phyloP scores from a whole-genome alignment of 2,797 vertebrate genomes.

The Gastrophryne carolinensis region DNA sequence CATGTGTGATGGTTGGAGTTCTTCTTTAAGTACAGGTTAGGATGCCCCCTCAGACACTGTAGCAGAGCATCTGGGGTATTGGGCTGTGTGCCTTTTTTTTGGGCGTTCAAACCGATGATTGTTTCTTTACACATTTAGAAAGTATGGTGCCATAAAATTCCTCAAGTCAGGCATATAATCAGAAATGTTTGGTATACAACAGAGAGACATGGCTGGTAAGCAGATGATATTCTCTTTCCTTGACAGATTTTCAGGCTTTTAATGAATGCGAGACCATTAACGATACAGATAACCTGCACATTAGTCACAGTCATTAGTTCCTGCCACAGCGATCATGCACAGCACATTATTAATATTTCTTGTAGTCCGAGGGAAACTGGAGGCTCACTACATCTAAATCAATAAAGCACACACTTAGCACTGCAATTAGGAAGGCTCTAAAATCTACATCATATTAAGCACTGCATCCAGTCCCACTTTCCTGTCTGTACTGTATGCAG shows the following conservation, averaged over 20 bases:
- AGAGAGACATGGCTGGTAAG: slow-evolving; percentile 36
- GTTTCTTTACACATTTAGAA: slow-evolving; percentile 26
- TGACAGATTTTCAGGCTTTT: slow-evolving; percentile 22
- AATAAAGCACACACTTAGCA: slow-evolving; percentile 37
- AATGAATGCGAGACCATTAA: slow-evolving; percentile 46
- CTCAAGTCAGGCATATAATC: slow-evolving; percentile 45
- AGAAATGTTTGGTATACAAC: slow-evolving; percentile 44
- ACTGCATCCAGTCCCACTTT: not conserved
- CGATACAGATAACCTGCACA: slow-evolving; percentile 46
- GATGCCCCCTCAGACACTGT: not conserved
- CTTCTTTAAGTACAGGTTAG: not conserved
- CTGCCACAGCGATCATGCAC: slow-evolving; percentile 49
- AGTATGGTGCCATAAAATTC: slow-evolving; percentile 31
- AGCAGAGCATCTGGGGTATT: not conserved
- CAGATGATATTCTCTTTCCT: slow-evolving; percentile 45
- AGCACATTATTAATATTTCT: slow-evolving; percentile 37
- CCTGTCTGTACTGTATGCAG: not conserved
- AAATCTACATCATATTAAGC: slow-evolving; percentile 7
- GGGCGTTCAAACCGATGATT: not conserved
- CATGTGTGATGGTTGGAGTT: no score
- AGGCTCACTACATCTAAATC: slow-evolving; percentile 41
- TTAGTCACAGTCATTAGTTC: slow-evolving; percentile 47
- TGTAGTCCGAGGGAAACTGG: slow-evolving; percentile 32
- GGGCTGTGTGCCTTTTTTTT: not conserved
- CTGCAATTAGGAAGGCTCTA: slow-evolving; percentile 23